Evolutionary conservation across 2,888 invertebrate species (phyloP).

Genomic region (Nomada fucata): DNA sequence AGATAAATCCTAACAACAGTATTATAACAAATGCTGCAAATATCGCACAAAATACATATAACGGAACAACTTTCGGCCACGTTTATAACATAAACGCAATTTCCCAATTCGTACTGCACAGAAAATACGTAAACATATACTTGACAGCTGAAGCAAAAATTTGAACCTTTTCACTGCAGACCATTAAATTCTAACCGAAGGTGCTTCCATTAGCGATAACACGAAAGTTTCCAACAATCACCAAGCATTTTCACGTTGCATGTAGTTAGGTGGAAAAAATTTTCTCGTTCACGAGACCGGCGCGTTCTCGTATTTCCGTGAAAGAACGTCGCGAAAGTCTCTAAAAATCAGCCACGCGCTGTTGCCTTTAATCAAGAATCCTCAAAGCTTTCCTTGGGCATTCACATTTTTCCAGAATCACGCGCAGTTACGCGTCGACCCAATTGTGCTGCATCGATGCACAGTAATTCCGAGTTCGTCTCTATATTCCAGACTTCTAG

Average conservation of each 20-base stretch:
- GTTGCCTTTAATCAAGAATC: conserved; percentile 14
- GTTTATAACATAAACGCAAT: too few relatives aligned
- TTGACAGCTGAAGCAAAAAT: not conserved
- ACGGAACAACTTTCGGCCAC: too few relatives aligned
- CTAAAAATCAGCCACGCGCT: not conserved
- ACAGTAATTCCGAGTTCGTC: not conserved
- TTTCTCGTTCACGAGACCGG: not conserved
- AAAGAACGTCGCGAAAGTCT: not conserved
- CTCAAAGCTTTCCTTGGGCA: conserved; percentile 2
- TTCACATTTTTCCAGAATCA: conserved; percentile 1
- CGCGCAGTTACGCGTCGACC: conserved; percentile 3
- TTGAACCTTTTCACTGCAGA: not conserved
- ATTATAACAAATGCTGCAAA: too few relatives aligned
- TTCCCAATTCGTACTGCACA: too few relatives aligned
- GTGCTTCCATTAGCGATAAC: not conserved
- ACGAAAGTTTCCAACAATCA: not conserved
- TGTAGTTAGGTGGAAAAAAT: not conserved
- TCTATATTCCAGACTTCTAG: not conserved
- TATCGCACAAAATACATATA: too few relatives aligned
- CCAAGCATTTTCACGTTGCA: not conserved
- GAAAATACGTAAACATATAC: not conserved
- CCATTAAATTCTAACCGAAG: not conserved
- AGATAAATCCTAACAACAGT: too few relatives aligned
- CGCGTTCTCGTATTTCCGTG: not conserved
- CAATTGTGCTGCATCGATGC: not conserved